phyloP scores from a whole-genome alignment of 2,888 invertebrate species.

The Xestoiulus laeticollis region DNA sequence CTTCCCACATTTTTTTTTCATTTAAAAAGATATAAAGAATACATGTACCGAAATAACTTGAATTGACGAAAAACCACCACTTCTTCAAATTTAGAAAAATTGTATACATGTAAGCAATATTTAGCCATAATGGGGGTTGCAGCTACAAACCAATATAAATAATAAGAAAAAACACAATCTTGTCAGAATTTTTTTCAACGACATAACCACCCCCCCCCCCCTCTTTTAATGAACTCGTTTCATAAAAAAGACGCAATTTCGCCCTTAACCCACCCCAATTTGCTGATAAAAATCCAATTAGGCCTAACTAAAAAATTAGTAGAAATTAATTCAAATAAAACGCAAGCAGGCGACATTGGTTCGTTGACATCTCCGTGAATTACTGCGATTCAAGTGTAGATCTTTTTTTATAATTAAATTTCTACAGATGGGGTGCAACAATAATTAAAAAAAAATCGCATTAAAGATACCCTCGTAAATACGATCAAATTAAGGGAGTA shows the following conservation, averaged over 20 bases:
- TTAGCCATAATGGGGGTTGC: too few species aligned
- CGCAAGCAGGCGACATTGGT: neutral
- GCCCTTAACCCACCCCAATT: neutral
- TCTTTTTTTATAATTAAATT: neutral
- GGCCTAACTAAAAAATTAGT: slow-evolving; percentile 4
- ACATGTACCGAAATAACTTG: too few species aligned
- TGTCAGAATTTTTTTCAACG: neutral
- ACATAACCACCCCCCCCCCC: neutral
- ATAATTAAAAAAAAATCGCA: neutral
- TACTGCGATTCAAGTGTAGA: neutral
- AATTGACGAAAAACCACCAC: too few species aligned
- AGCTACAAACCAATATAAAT: neutral
- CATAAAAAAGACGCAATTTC: neutral
- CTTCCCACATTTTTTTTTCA: too few species aligned
- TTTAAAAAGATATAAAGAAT: too few species aligned
- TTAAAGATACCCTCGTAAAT: neutral
- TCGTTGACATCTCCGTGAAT: neutral
- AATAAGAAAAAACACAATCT: neutral
- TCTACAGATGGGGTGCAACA: neutral
- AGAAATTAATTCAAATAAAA: slow-evolving; percentile 26
- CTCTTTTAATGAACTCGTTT: neutral
- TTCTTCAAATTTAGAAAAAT: neutral
- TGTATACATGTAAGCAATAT: too few species aligned
- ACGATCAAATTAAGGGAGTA: neutral
- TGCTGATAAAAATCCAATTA: slow-evolving; percentile 35